Evolutionary conservation across 2,797 vertebrate species (phyloP), one percentile per base, ranked within the genome.

Genomic region (Takifugu rubripes): DNA sequence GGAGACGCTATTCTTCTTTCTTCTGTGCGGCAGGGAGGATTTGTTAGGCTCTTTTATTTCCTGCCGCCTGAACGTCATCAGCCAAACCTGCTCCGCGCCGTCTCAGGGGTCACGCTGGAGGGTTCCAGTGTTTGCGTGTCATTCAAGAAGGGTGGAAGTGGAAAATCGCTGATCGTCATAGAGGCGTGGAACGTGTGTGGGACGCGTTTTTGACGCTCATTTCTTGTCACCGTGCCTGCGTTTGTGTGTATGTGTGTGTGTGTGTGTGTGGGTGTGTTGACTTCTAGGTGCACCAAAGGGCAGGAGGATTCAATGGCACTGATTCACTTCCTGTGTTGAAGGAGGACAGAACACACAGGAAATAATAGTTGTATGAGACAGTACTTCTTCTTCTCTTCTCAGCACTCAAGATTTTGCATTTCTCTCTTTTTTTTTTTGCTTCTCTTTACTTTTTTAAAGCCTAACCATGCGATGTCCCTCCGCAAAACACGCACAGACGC

Each of bases 251-350:
- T 56, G 57, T 59, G 52, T 24, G 46, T 25, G 24, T 48, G 43
- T 55, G 42, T 53, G 70, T 49, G 45, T 58, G 52, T 52, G 65
- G 66, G 31, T 48, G 53, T 56, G 56, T 52, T 77, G 72, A 82
- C 71, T 78, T 64, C 17, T 55, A 70, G 58, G 70, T 48, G 75
- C 59, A 74, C 54, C 15, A 10, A 63, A 56, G 59, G 73, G 70
- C 76, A 57, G 56, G 49, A 65, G 68, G 74, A 81, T 62, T 78
- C 46, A 64, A 70, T 66, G 45, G 64, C 65, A 75, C 74, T 59
- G 79, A 74, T 81, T 82, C 78, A 77, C 77, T 86, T 88, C 86
- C 84, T 86, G 81, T 81, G 77, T 36, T 74, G 60, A 76, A 72
- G 73, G 84, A 78, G 78, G 74, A 72, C 81, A 52, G 61, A 74